A percentile compares a stretch with the other conserved stretches of the same genome.
Conservation (phyloP, 2,113 vertebrate species). For the Columbina picui region DNA sequence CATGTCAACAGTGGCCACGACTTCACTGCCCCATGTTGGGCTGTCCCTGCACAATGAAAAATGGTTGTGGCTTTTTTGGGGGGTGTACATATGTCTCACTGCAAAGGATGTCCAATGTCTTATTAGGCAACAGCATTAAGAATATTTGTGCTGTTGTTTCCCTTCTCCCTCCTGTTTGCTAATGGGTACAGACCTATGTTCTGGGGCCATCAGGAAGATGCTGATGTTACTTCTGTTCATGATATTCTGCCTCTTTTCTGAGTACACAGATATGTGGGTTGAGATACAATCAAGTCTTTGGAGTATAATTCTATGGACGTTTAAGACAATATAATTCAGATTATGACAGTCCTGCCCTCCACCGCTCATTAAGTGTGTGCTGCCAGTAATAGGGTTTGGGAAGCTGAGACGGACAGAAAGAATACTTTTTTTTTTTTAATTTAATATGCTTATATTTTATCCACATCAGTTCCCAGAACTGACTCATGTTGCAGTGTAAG, state of each 20-base stretch:
- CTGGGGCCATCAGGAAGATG: neutral
- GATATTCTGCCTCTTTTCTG: neutral
- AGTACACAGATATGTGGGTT: neutral
- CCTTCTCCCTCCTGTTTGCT: neutral
- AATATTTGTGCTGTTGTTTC: neutral
- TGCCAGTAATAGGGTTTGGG: neutral
- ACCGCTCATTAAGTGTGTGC: neutral
- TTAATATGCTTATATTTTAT: neutral
- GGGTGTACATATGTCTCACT: neutral
- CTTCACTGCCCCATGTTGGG: neutral
- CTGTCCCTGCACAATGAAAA: neutral
- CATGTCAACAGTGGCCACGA: rapidly evolving
- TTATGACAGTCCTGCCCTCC: neutral
- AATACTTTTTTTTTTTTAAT: rapidly evolving
- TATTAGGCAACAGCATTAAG: neutral
- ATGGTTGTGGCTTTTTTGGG: neutral
- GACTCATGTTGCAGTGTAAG: neutral
- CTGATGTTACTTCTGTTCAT: neutral
- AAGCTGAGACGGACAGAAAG: neutral
- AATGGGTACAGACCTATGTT: neutral
- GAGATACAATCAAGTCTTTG: rapidly evolving
- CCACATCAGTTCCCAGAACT: neutral
- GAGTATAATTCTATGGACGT: neutral
- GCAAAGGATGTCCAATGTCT: neutral
- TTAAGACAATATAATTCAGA: neutral